Conservation (phyloP, 1,140 invertebrate species). For the Radopholus similis region DNA sequence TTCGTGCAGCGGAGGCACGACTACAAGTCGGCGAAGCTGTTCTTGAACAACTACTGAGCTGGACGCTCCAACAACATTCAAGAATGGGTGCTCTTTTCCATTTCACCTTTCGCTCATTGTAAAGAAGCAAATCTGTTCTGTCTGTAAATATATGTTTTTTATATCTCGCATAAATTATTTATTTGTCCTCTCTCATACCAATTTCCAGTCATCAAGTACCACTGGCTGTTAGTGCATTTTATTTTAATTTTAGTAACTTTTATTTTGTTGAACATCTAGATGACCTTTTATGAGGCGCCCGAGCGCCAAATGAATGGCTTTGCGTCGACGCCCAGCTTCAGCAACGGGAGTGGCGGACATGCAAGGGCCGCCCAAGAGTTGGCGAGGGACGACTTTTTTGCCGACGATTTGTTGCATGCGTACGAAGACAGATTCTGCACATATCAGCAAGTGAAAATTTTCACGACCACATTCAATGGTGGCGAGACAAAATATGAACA, state of each 20-base stretch:
- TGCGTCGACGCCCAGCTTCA: background rate
- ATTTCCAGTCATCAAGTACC: no score
- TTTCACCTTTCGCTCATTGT: no score
- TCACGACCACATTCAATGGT: conserved; percentile 55
- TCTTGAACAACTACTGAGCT: conserved; percentile 16
- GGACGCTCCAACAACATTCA: no score
- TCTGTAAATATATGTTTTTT: background rate
- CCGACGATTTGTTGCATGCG: conserved; percentile 49
- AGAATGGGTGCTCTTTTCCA: no score
- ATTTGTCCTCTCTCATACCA: no score
- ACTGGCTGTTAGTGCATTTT: background rate
- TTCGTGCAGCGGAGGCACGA: conserved; percentile 26
- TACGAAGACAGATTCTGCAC: conserved; percentile 53
- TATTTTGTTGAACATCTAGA: background rate
- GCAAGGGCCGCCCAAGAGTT: conserved; percentile 7
- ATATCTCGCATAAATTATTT: background rate
- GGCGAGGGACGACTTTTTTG: conserved; percentile 33
- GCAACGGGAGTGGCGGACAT: background rate
- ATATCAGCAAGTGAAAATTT: conserved; percentile 42
- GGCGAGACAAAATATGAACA: background rate
- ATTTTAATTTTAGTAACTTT: background rate
- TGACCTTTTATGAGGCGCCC: conserved; percentile 6
- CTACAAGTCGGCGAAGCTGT: conserved; percentile 32
- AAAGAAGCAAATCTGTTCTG: background rate
- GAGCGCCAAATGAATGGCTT: background rate